Evolutionary conservation across 1,140 invertebrate genomes (phyloP).

Genomic region (Bombus superbus): DNA sequence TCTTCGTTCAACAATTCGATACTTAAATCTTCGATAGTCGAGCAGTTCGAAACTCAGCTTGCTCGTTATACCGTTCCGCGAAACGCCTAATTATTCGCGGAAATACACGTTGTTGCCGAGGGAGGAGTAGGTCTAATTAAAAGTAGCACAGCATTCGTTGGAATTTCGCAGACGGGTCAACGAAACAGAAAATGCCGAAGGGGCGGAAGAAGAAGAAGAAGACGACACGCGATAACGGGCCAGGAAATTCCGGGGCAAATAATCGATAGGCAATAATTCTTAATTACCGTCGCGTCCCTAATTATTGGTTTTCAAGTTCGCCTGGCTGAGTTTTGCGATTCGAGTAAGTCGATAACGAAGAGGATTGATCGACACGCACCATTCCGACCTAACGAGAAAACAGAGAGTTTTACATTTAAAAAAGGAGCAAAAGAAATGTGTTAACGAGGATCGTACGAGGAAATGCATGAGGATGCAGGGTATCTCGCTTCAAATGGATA

Average conservation of each 20-base stretch:
- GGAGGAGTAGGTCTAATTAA: background rate
- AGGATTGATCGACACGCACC: conserved; percentile 23
- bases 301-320: conserved; percentile 60
- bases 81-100: background rate
- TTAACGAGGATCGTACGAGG: background rate
- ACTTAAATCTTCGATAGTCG: background rate
- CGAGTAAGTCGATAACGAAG: conserved; percentile 32
- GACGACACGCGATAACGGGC: background rate
- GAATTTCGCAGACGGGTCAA: background rate
- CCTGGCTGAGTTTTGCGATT: conserved; percentile 12
- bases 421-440: background rate
- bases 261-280: conserved; percentile 66
- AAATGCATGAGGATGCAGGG: background rate
- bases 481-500: background rate
- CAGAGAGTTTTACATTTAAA: background rate
- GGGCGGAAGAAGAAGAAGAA: background rate
- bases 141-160: background rate
- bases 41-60: background rate
- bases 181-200: background rate
- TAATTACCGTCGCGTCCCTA: conserved; percentile 64
- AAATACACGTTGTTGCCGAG: background rate
- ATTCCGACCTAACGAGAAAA: conserved; percentile 1
- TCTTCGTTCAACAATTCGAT: background rate
- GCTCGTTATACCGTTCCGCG: background rate
- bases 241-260: conserved; percentile 1